Base-by-base conservation (phyloP, 2,113 vertebrate genomes). In the Paramisgurnus dabryanus region DNA sequence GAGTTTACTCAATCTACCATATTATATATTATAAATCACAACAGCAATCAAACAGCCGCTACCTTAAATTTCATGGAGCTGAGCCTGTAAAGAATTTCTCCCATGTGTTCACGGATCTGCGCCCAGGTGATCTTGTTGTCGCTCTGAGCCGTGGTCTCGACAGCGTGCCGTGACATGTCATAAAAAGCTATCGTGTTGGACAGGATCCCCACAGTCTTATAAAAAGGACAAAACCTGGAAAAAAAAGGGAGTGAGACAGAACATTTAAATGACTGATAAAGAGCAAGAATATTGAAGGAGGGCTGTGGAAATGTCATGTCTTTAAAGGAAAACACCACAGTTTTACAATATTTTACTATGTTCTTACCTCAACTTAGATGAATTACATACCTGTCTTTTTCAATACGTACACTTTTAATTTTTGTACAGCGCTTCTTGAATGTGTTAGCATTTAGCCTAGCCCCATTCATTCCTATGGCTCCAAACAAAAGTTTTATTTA, bases 21-120 rank as follows among this genome's bases (percentile, higher is more conserved):
- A 1, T 47, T 47, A 34, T 47, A 47, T 47, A 47, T 47, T 6
- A 69, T 4, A 15, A 8, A 69, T 22, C 41, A n/a, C 11, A 15
- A 27, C 18, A 68, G 47, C 45, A 69, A 66, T n/a, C 12, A n/a
- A 13, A 45, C 6, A 43, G 50, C 2, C 1, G 0, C 12, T 82
- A 98, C 97, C 96, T 99, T 99, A 89, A 99, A 99, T 84, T 99
- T 99, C 97, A 99, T 99, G 55, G 96, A 95, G 88, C 95, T 96
- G 86, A 99, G 91, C 88, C 90, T 95, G 89, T 98, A 99, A 65
- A 99, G 95, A 80, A 99, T 94, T 83, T 99, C 97, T 0, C 94
- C 96, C 97, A 99, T 95, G 85, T 99, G 94, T 87, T 99, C 97
- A 63, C 90, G 93, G 90, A 99, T 99, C 86, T 96, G 97, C 80